phyloP scores from a whole-genome alignment of 2,113 vertebrate genomes.

The Mastomys coucha region DNA sequence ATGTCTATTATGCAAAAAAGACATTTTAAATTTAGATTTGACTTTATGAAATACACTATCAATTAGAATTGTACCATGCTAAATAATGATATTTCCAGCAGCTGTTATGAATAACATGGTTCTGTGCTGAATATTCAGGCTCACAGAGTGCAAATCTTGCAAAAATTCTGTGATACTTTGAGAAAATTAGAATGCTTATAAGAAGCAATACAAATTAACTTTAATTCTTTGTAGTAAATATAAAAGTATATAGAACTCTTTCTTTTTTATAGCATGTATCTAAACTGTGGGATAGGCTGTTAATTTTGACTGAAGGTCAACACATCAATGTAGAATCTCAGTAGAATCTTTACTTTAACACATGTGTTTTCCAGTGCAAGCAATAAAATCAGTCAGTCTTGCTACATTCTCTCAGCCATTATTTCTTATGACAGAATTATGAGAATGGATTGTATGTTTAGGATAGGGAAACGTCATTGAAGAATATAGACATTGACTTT shows the following conservation, averaged over 20 bases:
- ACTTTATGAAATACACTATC: slow-evolving; percentile 75
- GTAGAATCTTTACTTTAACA: slow-evolving; percentile 13
- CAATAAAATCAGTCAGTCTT: neutral
- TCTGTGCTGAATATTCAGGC: slow-evolving; percentile 75
- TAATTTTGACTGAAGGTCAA: slow-evolving; percentile 61
- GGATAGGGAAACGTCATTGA: neutral
- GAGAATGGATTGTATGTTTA: neutral
- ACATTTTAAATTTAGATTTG: slow-evolving; percentile 76
- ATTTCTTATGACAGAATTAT: slow-evolving; percentile 53
- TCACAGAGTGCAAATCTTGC: slow-evolving; percentile 65
- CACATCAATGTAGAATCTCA: slow-evolving; percentile 25
- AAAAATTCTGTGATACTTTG: slow-evolving; percentile 69
- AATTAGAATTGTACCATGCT: slow-evolving; percentile 69
- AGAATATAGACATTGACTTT: slow-evolving; percentile 8
- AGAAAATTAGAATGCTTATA: slow-evolving; percentile 69
- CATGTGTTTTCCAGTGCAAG: neutral
- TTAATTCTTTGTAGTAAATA: slow-evolving; percentile 60
- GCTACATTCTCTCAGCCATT: neutral
- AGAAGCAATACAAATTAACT: slow-evolving; percentile 62
- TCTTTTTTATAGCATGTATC: slow-evolving; percentile 37
- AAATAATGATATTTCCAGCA: slow-evolving; percentile 76
- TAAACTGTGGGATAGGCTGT: slow-evolving; percentile 60
- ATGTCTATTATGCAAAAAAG: slow-evolving; percentile 66
- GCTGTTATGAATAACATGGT: slow-evolving; percentile 72
- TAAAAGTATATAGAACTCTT: slow-evolving; percentile 23